These are phyloP conservation scores for Cyanistes caeruleus DNA, from an alignment of 2,113 vertebrate species.

Conservation along the genomic window DNA sequence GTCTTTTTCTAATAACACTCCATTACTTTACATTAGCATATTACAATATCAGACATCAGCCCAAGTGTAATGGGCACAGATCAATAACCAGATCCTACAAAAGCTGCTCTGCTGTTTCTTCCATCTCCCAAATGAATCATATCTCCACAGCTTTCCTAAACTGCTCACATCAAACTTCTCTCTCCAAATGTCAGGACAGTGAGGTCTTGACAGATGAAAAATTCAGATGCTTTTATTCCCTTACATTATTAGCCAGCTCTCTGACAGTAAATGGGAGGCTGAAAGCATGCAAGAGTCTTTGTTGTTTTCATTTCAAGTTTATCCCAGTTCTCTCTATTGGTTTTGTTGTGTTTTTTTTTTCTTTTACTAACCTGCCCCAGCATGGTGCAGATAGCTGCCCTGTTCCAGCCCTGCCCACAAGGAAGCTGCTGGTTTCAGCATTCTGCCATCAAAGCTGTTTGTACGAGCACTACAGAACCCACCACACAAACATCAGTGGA, in stretches of 20 bases:
- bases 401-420: neutral
- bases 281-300: neutral
- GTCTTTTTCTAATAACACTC: neutral
- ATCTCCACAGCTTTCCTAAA: neutral
- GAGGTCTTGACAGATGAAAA: neutral
- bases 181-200: neutral
- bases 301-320: neutral
- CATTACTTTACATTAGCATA: neutral
- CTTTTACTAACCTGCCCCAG: neutral
- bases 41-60: neutral
- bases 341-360: rapidly evolving
- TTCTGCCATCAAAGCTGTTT: neutral
- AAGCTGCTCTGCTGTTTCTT: neutral
- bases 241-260: neutral
- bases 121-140: neutral
- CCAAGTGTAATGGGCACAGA: neutral
- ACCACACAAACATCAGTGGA: neutral
- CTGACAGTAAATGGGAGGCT: neutral
- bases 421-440: neutral
- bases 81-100: constrained; percentile 13
- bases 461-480: neutral
- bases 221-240: neutral
- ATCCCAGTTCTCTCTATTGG: neutral
- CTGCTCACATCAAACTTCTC: neutral
- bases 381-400: neutral